Percentiles rank a stretch among this genome's conserved stretches.
Evolutionary conservation across 1,140 invertebrate species (phyloP).

Genomic region (Drosophila sechellia): DNA sequence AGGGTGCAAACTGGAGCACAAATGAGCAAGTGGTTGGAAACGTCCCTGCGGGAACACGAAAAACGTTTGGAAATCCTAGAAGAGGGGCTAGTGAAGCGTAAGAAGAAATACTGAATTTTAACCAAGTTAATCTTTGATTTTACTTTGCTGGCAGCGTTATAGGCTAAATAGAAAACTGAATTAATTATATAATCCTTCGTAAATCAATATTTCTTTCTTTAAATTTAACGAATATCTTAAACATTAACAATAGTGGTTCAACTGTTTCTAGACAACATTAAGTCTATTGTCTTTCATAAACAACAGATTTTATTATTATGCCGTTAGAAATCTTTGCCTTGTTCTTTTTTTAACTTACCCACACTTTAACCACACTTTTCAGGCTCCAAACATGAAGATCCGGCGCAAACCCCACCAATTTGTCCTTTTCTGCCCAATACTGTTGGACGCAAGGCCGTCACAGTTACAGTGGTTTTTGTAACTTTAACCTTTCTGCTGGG

Average conservation of each 20-base stretch:
- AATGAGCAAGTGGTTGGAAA: constrained; percentile 39
- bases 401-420: constrained; percentile 36
- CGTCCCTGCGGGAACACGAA: constrained; percentile 47
- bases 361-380: not conserved
- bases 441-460: constrained; percentile 61
- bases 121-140: not conserved
- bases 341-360: not conserved
- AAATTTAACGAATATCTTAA: too few relatives aligned
- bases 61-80: constrained; percentile 59
- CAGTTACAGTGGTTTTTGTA: constrained; percentile 60
- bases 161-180: not conserved
- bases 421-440: constrained; percentile 63
- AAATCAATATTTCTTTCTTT: too few relatives aligned
- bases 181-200: too few relatives aligned
- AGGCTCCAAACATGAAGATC: constrained; percentile 52
- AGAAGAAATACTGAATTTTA: not conserved
- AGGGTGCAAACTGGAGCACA: not conserved
- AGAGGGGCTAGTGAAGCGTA: constrained; percentile 33
- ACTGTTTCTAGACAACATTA: too few relatives aligned
- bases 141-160: not conserved
- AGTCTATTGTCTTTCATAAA: too few relatives aligned
- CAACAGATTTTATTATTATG: too few relatives aligned
- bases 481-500: constrained; percentile 53
- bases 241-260: too few relatives aligned
- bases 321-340: too few relatives aligned